Base-by-base conservation (phyloP, 2,888 invertebrate genomes). In the Eretmocerus hayati region DNA sequence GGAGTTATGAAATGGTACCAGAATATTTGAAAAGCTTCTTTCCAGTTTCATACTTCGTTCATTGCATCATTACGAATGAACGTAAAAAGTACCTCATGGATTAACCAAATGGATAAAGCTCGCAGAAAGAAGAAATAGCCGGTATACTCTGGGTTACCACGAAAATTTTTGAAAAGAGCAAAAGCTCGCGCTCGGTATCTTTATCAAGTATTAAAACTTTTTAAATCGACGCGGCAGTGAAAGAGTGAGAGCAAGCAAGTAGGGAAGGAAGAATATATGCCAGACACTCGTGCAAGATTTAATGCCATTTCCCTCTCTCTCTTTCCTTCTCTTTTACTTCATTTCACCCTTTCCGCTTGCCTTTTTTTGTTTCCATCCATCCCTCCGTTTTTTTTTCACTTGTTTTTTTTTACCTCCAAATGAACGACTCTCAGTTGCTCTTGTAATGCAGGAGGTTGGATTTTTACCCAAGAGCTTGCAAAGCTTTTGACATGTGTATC, bases 191-290 rank as follows among this genome's bases (percentile, higher is more conserved):
- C 44, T 23, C 42, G 55, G 46, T 54, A 52, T 58, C 57, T 58
- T 56, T 59, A 60, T 62, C 60, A 56, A 60, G 60, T 62, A 64
- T 64, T 63, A 62, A 66, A 63, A 63, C 59, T 65, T 64, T 57
- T 60, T 59, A 61, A 65, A 64, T 62, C 59, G 59, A 57, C 56
- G 56, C 26, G 11, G 26, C 26, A 26, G 26, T 11, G 26, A 26
- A 11, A 11, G 26, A 26, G 26, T 26, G 26, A 26, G 11, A 26
- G 11, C 6, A 26, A 26, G 11, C 6, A 1, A 26, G 26, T 9
- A 11, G 6, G 8, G 26, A 11, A 26, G 26, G 11, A 11, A 6
- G 26, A 6, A 26, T 11, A 9, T n/a, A n/a, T n/a, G n/a, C n/a
- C 8, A 26, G 53, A 51, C 50, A 57, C 59, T 59, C 58, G 57